Evolutionary conservation across 2,113 vertebrate genomes (phyloP).

Genomic region (Ranitomeya imitator): DNA sequence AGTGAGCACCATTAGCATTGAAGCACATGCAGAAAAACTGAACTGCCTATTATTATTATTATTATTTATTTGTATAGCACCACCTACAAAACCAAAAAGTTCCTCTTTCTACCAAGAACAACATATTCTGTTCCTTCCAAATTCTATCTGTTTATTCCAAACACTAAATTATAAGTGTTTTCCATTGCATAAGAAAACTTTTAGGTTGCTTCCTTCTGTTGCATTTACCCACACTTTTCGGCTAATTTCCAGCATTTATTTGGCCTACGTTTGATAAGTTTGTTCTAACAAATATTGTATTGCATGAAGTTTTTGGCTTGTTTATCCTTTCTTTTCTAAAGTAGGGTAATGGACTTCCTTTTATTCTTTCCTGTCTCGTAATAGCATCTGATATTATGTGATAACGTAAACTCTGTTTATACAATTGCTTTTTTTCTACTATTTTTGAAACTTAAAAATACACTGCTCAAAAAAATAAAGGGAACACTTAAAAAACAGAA

Average conservation of each 20-base stretch:
- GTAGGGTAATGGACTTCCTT: background rate
- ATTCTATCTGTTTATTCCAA: background rate
- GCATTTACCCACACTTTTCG: background rate
- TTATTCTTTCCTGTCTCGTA: background rate
- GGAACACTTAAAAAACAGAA: too few relatives aligned
- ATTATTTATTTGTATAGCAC: too few relatives aligned
- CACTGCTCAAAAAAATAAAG: too few relatives aligned
- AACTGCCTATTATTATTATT: too few relatives aligned
- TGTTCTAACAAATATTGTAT: slow-evolving; percentile 12
- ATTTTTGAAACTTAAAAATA: background rate
- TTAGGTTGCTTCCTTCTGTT: background rate
- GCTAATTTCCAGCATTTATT: slow-evolving; percentile 10
- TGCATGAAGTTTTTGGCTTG: slow-evolving; percentile 3
- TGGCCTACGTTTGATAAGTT: background rate
- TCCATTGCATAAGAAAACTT: background rate
- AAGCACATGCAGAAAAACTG: too few relatives aligned
- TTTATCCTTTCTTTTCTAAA: background rate
- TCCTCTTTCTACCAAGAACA: background rate
- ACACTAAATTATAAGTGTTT: background rate
- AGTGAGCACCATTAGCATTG: too few relatives aligned
- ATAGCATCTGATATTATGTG: background rate
- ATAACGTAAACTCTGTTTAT: background rate
- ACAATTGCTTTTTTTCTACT: background rate
- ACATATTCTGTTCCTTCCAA: background rate
- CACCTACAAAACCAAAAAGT: too few relatives aligned